Conservation (phyloP, 2,113 vertebrate genomes). For the Hemiprocne comata region DNA sequence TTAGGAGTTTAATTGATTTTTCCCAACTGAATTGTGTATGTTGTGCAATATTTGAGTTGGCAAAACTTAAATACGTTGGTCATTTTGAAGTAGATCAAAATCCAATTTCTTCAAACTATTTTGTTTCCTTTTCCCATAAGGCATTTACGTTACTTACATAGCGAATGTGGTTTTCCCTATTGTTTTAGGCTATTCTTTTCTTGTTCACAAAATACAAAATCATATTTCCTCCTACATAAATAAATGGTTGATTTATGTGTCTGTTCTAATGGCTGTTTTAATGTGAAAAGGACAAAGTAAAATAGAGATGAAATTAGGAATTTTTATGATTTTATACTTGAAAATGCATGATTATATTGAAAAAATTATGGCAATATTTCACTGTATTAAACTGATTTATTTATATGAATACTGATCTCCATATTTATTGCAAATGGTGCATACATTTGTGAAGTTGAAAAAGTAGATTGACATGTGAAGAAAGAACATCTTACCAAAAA, state of each 20-base stretch:
- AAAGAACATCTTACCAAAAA: background rate
- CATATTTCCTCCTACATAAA: slow-evolving; percentile 33
- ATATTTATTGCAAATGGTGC: background rate
- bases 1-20: slow-evolving; percentile 33
- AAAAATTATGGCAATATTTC: slow-evolving; percentile 16
- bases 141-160: background rate
- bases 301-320: slow-evolving; percentile 21
- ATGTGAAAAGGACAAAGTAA: slow-evolving; percentile 34
- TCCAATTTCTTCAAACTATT: background rate
- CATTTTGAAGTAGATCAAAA: slow-evolving; percentile 18
- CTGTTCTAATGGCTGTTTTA: slow-evolving; percentile 25
- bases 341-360: slow-evolving; percentile 20
- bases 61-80: background rate
- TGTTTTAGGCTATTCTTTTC: slow-evolving; percentile 17
- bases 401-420: background rate
- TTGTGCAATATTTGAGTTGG: background rate
- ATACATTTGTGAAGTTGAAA: background rate
- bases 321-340: slow-evolving; percentile 23
- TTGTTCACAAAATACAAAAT: slow-evolving; percentile 44
- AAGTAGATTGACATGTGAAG: background rate
- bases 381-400: background rate
- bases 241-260: slow-evolving; percentile 29
- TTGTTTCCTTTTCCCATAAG: background rate
- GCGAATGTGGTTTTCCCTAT: background rate
- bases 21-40: background rate